Conservation (phyloP, 2,797 vertebrate species). For the Halcyon badia region DNA sequence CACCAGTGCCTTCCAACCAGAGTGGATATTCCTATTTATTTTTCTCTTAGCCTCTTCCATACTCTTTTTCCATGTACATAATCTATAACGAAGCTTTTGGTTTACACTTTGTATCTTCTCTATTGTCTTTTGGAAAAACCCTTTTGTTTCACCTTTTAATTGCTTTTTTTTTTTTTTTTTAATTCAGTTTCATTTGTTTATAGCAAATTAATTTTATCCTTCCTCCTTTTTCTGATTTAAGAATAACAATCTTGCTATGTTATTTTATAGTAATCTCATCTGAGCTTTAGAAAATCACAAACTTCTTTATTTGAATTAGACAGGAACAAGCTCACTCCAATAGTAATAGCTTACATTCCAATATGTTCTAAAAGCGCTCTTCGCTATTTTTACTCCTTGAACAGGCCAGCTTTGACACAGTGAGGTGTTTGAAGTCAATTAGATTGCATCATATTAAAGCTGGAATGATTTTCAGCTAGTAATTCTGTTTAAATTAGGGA, state of each 20-base stretch:
- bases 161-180: background rate
- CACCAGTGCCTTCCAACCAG: background rate
- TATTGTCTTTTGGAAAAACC: background rate
- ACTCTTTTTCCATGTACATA: background rate
- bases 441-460: background rate
- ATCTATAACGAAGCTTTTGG: background rate
- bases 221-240: background rate
- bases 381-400: slow-evolving; percentile 1
- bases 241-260: background rate
- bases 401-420: background rate
- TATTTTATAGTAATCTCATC: background rate
- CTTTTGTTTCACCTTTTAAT: background rate
- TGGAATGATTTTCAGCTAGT: background rate
- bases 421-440: background rate
- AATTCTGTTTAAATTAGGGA: slow-evolving; percentile 21
- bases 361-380: background rate
- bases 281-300: background rate
- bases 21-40: background rate
- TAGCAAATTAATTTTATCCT: background rate
- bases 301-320: slow-evolving; percentile 29
- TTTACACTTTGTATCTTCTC: background rate
- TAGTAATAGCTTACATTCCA: background rate
- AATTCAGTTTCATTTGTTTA: background rate
- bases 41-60: background rate
- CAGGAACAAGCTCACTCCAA: background rate